Percentiles rank a stretch among this genome's conserved stretches.
phyloP scores from a whole-genome alignment of 2,797 vertebrate species.

The Acipenser oxyrinchus region DNA sequence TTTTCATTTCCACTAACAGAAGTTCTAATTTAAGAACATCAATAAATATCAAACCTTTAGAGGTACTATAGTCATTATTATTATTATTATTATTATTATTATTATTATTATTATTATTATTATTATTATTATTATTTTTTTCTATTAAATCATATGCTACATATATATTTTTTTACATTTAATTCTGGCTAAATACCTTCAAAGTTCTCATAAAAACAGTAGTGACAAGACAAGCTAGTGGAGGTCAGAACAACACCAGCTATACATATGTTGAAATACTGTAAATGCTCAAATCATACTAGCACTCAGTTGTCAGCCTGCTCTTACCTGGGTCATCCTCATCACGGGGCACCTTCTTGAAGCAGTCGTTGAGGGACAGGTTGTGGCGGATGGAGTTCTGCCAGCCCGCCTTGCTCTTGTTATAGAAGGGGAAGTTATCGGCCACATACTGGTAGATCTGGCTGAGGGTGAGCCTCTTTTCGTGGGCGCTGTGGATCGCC shows the following conservation, averaged over 20 bases:
- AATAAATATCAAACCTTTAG: too few relatives aligned
- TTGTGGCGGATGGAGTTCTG: constrained; percentile 94
- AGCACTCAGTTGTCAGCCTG: neutral
- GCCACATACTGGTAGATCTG: constrained; percentile 92
- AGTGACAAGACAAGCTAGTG: too few relatives aligned
- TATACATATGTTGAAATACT: too few relatives aligned
- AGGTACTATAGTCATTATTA: too few relatives aligned
- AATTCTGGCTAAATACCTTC: too few relatives aligned
- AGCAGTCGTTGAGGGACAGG: constrained; percentile 88
- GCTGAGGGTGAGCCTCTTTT: constrained; percentile 79
- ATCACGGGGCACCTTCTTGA: constrained; percentile 78
- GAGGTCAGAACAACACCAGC: too few relatives aligned
- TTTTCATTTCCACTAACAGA: neutral
- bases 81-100: too few relatives aligned
- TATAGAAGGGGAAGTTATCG: constrained; percentile 87
- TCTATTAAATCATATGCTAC: too few relatives aligned
- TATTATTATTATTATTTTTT: too few relatives aligned
- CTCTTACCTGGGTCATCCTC: constrained; percentile 75
- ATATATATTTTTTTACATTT: too few relatives aligned
- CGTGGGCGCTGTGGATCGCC: constrained; percentile 80
- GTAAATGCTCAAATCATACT: neutral
- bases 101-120: too few relatives aligned
- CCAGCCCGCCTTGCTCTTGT: constrained; percentile 84
- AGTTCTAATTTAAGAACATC: neutral
- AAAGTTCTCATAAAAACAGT: too few relatives aligned